A percentile compares a stretch with the other conserved stretches of the same genome.
These are phyloP conservation scores for Gasteruption jaculator DNA, from an alignment of 2,888 invertebrate species.

Conservation along the genomic window DNA sequence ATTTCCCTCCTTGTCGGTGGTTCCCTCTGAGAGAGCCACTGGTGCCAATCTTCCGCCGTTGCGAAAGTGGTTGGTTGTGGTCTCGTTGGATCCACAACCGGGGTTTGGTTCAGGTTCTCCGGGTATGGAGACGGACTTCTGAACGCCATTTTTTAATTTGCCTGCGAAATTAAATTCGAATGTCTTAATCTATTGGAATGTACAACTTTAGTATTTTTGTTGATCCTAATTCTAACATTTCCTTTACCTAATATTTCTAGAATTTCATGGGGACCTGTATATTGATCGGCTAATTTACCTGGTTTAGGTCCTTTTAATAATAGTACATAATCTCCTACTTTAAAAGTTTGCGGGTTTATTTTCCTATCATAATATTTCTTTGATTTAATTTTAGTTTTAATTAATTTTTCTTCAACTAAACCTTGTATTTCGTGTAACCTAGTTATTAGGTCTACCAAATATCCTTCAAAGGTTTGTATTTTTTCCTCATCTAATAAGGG, in stretches of 20 bases:
- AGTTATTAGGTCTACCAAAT: slow-evolving; percentile 12
- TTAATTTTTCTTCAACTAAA: slow-evolving; percentile 15
- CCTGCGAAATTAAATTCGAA: slow-evolving; percentile 12
- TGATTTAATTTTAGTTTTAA: slow-evolving; percentile 16
- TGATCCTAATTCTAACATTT: slow-evolving; percentile 16
- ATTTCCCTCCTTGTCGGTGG: too few species aligned
- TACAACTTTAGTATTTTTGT: too few species aligned
- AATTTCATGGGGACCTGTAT: slow-evolving; percentile 19
- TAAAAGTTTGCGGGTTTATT: slow-evolving; percentile 14
- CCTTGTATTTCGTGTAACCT: slow-evolving; percentile 12
- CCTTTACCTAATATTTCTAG: slow-evolving; percentile 14
- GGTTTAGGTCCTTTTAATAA: slow-evolving; percentile 15
- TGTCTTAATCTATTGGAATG: too few species aligned
- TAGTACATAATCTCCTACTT: slow-evolving; percentile 18
- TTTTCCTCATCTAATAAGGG: slow-evolving; percentile 1
- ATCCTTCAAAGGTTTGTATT: slow-evolving; percentile 13
- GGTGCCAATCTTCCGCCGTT: too few species aligned
- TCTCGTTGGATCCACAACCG: too few species aligned
- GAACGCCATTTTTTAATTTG: too few species aligned
- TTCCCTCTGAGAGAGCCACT: too few species aligned
- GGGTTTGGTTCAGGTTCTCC: too few species aligned
- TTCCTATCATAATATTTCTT: slow-evolving; percentile 19
- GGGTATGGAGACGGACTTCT: too few species aligned
- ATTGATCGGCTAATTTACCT: slow-evolving; percentile 18
- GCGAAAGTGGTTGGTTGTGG: too few species aligned